Evolutionary conservation across 2,888 invertebrate species (phyloP).

Genomic region (Leptothorax acervorum): DNA sequence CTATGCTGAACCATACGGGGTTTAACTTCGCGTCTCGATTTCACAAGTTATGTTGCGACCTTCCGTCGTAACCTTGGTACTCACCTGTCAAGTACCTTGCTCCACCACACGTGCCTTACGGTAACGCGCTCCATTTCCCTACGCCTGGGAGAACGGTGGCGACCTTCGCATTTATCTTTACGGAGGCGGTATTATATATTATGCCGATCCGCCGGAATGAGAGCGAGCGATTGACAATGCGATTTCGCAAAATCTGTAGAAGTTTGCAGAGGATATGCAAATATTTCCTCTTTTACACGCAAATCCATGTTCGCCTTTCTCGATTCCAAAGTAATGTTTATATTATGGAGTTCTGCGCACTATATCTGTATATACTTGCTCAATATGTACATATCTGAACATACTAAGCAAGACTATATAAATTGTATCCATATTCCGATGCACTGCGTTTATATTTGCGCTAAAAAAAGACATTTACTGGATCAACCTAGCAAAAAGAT

Average conservation of each 20-base stretch:
- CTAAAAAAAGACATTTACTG: not conserved
- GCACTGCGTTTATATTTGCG: not conserved
- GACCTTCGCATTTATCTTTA: conserved; percentile 72
- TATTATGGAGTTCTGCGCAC: not conserved
- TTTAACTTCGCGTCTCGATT: conserved; percentile 26
- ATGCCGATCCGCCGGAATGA: not conserved
- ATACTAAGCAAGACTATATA: not conserved
- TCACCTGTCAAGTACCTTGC: conserved; percentile 74
- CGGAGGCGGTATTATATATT: conserved; percentile 41
- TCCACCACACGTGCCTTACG: conserved; percentile 69
- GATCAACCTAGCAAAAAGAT: not conserved
- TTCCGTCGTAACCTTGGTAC: conserved; percentile 70
- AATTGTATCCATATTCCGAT: not conserved
- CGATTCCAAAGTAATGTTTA: not conserved
- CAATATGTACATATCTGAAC: not conserved
- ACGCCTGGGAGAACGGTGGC: conserved; percentile 68
- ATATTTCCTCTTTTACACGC: not conserved
- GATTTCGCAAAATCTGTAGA: not conserved
- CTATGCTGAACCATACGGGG: conserved; percentile 6
- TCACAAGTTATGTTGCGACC: conserved; percentile 60
- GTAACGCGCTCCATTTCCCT: conserved; percentile 78
- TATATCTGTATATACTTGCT: not conserved
- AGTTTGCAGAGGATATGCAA: not conserved
- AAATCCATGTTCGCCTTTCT: not conserved
- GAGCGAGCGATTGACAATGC: not conserved